Evolutionary conservation across 2,888 invertebrate genomes (phyloP), one percentile per base, ranked within the genome.

Genomic region (Arenicola marina): DNA sequence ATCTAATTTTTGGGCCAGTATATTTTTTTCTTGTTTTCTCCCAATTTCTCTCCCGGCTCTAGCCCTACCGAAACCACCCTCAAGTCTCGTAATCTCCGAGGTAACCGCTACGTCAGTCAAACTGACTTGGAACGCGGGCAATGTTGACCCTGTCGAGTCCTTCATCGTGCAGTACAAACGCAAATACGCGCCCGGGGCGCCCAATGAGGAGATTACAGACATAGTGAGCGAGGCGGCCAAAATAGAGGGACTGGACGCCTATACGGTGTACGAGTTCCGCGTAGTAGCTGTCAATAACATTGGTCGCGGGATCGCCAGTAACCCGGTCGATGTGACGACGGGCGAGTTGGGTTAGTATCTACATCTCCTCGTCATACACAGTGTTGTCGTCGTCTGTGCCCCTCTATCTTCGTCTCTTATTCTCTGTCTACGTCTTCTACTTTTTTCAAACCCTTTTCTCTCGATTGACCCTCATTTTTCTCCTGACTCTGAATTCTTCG

Each of bases 141-240:
- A 76, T 33, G 69, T 76, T 32, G 94, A 95, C 76, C 80, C 79
- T 34, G 88, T 95, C n/a, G 91, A 91, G 77, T 95, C 95, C 84
- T 98, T 95, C 86, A 92, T 95, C 73, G 93, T 98, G 77, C 94
- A 95, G 84, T 96, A 95, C 87, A 95, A 95, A 83, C 94, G 94
- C 51, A 95, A 95, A 84, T 94, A 94, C 51, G 33, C 57, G 11
- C 55, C 51, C 29, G 61, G 51, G 32, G 24, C 24, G 18, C 26
- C 43, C 31, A 95, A 90, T 86, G 91, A 92, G 77, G 95, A 95
- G 85, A 93, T 95, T 78, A 92, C 92, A 65, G 94, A 95, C 62
- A 93, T 95, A 76, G 92, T 92, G 77, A 92, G 93, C 51, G 92
- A 92, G 87, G 93, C 92, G 85, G 94, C 95, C 85, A 91, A 92